Base-by-base conservation (phyloP, 2,888 invertebrate species). In the Athrips mouffetella region DNA sequence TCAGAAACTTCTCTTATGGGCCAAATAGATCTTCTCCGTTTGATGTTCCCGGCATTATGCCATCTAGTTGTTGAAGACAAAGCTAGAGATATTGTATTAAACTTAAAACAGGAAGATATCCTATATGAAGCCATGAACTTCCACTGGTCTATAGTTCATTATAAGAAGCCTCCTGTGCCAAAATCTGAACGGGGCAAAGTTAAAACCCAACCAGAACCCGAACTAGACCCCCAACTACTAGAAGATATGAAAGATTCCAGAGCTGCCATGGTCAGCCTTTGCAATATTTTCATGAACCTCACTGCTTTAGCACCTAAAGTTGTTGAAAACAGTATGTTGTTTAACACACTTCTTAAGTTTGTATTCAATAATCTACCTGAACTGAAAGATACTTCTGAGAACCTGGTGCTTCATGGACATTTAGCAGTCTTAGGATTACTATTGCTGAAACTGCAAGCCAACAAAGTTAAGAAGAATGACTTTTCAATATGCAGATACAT, bases 211-310 rank as follows among this genome's bases (percentile, higher is more conserved):
- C 94, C 94, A 11, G 93, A 93, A 67, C 93, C 93, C 44, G 93
- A 94, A 65, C 78, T 94, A 42, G 93, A 94, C 42, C 91, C 93
- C 0, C 91, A 93, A 68, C 88, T 94, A 55, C 73, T 94, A 50
- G 94, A 94, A 65, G 94, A 94, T 59, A 95, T 96, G 93, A 93
- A 93, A 65, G 94, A 95, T 73, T 94, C 96, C 0, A 91, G 96
- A 51, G 90, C 92, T 2, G 96, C 96, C 0, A 94, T 98, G 90
- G 93, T 95, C 54, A 95, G 96, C 59, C 91, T 96, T 23, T 97
- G 97, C 77, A 97, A 97, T 70, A 94, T 97, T 50, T 92, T 98
- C 58, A 96, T 98, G 94, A 98, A 98, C 73, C 90, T 98, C 2
- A 94, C 96, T 10, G 97, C 97, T 0, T 79, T 97, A 51, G 97